Conservation (phyloP, 2,888 invertebrate genomes). For the Polyommatus icarus region DNA sequence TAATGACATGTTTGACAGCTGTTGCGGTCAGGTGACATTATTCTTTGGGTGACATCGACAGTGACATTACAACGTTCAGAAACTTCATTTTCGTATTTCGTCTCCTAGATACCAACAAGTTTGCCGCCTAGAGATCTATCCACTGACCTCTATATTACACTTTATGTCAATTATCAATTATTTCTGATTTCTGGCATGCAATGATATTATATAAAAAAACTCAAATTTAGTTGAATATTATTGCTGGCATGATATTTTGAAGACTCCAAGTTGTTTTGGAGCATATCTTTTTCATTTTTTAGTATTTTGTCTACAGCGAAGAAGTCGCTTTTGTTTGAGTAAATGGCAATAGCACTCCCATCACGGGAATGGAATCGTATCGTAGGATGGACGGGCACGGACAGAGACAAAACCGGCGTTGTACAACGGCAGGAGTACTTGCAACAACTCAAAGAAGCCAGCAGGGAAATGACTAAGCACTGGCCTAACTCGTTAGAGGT, state of each 20-base stretch:
- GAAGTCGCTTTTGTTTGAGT: background rate
- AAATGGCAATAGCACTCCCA: constrained; percentile 62
- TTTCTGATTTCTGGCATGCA: too few relatives aligned
- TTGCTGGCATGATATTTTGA: background rate
- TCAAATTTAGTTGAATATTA: too few relatives aligned
- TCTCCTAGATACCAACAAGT: background rate
- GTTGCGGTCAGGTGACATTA: too few relatives aligned
- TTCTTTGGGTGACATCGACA: too few relatives aligned
- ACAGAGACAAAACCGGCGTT: constrained; percentile 37
- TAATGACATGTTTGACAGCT: too few relatives aligned
- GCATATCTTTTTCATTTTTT: background rate
- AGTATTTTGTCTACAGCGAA: background rate
- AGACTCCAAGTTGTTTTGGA: background rate
- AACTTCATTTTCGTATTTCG: background rate
- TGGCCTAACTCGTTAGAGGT: constrained; percentile 72
- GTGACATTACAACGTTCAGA: background rate
- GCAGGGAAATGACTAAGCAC: constrained; percentile 61
- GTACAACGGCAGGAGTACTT: constrained; percentile 57
- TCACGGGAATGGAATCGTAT: constrained; percentile 62
- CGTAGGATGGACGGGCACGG: constrained; percentile 58
- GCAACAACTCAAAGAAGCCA: constrained; percentile 53
- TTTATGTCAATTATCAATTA: too few relatives aligned
- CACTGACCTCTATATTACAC: too few relatives aligned
- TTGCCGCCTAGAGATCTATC: background rate
- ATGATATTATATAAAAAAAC: too few relatives aligned